Evolutionary conservation across 2,113 vertebrate species (phyloP).

Genomic region (Herpetotheres cachinnans): DNA sequence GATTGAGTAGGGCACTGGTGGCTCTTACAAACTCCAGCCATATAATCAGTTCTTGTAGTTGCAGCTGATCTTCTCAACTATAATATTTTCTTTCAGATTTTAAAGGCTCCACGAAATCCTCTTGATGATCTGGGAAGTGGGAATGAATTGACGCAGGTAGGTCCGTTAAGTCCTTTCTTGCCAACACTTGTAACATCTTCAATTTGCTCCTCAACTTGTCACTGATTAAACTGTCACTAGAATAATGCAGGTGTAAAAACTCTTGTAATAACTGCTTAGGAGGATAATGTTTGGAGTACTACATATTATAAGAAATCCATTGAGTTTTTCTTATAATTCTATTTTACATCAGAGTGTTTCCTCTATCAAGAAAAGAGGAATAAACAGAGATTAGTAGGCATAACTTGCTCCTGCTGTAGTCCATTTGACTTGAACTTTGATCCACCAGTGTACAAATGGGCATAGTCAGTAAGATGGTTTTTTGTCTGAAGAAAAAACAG

Average conservation of each 20-base stretch:
- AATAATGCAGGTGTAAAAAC: not conserved
- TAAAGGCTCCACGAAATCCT: conserved; percentile 76
- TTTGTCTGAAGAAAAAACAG: not conserved
- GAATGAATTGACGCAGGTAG: conserved; percentile 72
- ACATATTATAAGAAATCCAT: not conserved
- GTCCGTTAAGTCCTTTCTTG: not conserved
- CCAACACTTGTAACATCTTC: not conserved
- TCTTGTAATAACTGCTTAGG: not conserved
- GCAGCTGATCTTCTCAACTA: not conserved
- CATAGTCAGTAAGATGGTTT: not conserved
- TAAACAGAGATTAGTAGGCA: not conserved
- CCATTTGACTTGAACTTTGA: not conserved
- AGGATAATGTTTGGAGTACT: not conserved
- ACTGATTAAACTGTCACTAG: not conserved
- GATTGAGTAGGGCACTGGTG: not conserved
- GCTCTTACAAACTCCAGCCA: not conserved
- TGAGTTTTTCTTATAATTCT: not conserved
- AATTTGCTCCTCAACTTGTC: not conserved
- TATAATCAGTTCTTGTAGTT: not conserved
- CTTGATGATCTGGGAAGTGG: conserved; percentile 71
- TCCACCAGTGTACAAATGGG: not conserved
- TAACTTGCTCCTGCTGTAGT: not conserved
- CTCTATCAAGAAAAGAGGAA: not conserved
- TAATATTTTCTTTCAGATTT: conserved; percentile 66
- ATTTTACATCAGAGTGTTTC: not conserved